phyloP scores from a whole-genome alignment of 2,888 invertebrate species.

The Aplocera efformata region DNA sequence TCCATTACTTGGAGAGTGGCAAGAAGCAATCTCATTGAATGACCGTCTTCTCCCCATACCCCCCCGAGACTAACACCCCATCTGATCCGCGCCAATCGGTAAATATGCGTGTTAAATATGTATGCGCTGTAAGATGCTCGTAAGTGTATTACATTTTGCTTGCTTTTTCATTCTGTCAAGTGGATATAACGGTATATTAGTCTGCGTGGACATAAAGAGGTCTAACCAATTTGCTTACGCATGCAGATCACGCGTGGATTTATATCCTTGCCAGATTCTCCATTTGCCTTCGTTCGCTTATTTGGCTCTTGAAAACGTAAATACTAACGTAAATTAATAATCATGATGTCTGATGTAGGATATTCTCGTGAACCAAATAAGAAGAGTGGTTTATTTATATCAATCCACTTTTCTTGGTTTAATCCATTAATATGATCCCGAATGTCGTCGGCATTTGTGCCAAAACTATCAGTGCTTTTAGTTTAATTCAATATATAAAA shows the following conservation, averaged over 20 bases:
- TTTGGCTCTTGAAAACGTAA: conserved; percentile 8
- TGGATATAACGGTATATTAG: conserved; percentile 49
- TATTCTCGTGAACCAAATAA: conserved; percentile 2
- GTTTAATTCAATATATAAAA: conserved; percentile 6
- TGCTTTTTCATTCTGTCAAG: conserved; percentile 76
- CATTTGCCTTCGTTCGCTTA: conserved; percentile 27
- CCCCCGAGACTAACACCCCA: conserved; percentile 46
- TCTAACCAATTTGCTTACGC: conserved; percentile 52
- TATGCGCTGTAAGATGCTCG: conserved; percentile 75
- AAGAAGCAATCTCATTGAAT: conserved; percentile 82
- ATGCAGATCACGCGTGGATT: conserved; percentile 50
- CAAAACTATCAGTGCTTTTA: conserved; percentile 7
- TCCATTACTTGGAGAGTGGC: conserved; percentile 79
- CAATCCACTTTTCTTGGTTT: background rate
- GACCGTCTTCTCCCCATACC: conserved; percentile 67
- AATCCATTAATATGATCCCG: background rate
- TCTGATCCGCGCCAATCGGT: conserved; percentile 77
- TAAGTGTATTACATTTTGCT: conserved; percentile 79
- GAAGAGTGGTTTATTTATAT: conserved; percentile 4
- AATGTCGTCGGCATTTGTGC: conserved; percentile 2
- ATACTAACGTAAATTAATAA: conserved; percentile 8
- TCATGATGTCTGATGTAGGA: conserved; percentile 1
- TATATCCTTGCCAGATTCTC: conserved; percentile 38
- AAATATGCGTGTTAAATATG: conserved; percentile 81
- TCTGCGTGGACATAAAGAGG: conserved; percentile 48